These are phyloP conservation scores for Sigmodon hispidus DNA, from an alignment of 2,113 vertebrate species.

Conservation along the genomic window DNA sequence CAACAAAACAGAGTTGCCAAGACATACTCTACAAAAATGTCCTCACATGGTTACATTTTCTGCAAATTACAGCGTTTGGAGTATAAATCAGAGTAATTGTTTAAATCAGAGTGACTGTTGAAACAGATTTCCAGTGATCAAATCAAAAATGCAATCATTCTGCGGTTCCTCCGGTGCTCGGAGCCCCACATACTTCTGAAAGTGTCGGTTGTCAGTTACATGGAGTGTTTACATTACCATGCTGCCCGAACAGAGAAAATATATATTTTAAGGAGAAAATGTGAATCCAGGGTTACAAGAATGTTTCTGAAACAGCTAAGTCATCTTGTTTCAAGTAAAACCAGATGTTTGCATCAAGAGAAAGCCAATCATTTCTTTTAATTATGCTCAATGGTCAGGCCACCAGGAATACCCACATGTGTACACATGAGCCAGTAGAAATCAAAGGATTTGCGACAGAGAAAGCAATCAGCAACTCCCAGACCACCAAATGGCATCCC, in stretches of 20 bases:
- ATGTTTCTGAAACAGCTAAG: constrained; percentile 90
- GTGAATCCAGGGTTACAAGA: constrained; percentile 89
- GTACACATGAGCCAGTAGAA: constrained; percentile 89
- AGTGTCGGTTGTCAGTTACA: constrained; percentile 89
- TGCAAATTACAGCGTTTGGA: constrained; percentile 89
- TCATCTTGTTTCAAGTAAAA: constrained; percentile 92
- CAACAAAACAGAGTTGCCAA: constrained; percentile 88
- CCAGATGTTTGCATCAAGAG: constrained; percentile 92
- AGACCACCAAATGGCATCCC: constrained; percentile 84
- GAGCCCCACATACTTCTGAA: constrained; percentile 87
- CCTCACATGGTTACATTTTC: constrained; percentile 91
- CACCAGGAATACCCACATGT: constrained; percentile 91
- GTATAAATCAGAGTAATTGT: constrained; percentile 92
- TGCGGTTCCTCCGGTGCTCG: constrained; percentile 87
- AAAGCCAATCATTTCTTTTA: constrained; percentile 92
- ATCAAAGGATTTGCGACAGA: constrained; percentile 87
- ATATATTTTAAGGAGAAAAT: constrained; percentile 90
- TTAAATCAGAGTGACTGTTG: constrained; percentile 90
- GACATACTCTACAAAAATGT: constrained; percentile 87
- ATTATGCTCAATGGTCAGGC: constrained; percentile 90
- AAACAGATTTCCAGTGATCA: constrained; percentile 91
- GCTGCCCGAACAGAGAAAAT: constrained; percentile 88
- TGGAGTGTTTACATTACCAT: constrained; percentile 89
- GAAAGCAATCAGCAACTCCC: constrained; percentile 87
- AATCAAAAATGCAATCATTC: constrained; percentile 90